phyloP scores from a whole-genome alignment of 1,140 invertebrate species.

The Formica exsecta region DNA sequence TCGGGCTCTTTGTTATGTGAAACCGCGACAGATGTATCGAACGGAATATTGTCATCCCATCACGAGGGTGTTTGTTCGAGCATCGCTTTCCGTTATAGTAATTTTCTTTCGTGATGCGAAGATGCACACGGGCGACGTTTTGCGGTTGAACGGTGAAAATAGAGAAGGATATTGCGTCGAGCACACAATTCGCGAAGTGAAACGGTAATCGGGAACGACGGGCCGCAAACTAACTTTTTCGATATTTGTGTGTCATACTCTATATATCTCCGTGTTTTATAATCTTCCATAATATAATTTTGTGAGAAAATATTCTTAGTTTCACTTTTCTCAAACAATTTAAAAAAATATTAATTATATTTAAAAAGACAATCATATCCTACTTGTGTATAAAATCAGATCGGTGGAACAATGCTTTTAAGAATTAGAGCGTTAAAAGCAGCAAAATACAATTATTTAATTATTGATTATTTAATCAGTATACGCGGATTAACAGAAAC shows the following conservation, averaged over 20 bases:
- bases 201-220: slow-evolving; percentile 32
- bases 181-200: slow-evolving; percentile 52
- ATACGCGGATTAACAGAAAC: neutral
- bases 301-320: neutral
- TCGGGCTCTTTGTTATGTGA: slow-evolving; percentile 38
- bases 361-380: neutral
- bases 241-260: neutral
- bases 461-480: slow-evolving; percentile 24
- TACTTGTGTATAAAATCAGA: neutral
- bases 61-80: slow-evolving; percentile 39
- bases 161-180: slow-evolving; percentile 14
- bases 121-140: neutral
- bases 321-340: neutral
- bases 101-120: neutral
- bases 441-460: slow-evolving; percentile 1
- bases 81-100: slow-evolving; percentile 4
- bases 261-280: too few relatives aligned
- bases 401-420: neutral
- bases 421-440: neutral
- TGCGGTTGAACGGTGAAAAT: neutral
- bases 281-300: neutral
- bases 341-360: neutral
- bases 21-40: slow-evolving; percentile 64
- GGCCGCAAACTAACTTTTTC: neutral
- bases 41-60: slow-evolving; percentile 60